phyloP scores from a whole-genome alignment of 2,797 vertebrate genomes.

The Myotis pilosus region DNA sequence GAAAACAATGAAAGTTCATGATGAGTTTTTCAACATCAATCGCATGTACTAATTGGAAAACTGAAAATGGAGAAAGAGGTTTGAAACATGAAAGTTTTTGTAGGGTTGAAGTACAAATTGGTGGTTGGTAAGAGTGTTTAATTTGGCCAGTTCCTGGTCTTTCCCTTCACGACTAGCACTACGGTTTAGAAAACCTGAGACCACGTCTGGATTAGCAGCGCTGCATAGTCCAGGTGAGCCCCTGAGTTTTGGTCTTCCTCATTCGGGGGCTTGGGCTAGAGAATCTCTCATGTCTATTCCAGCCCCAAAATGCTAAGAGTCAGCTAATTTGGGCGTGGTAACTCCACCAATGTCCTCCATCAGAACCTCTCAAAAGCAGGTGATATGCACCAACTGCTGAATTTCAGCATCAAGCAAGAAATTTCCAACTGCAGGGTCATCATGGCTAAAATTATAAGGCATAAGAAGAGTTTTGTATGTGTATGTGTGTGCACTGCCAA shows the following conservation, averaged over 20 bases:
- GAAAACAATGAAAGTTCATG: neutral
- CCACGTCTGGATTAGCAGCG: neutral
- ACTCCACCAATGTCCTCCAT: neutral
- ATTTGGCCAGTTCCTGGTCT: neutral
- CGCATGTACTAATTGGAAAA: neutral
- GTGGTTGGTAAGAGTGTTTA: neutral
- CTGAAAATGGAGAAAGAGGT: neutral
- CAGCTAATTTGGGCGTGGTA: neutral
- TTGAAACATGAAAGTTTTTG: neutral
- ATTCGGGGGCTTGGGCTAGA: neutral
- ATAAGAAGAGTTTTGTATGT: neutral
- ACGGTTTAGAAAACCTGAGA: neutral
- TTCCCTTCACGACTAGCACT: neutral
- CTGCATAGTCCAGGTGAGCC: rapidly evolving
- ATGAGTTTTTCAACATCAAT: neutral
- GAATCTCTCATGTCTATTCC: neutral
- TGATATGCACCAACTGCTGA: neutral
- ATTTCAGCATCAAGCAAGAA: slow-evolving; percentile 27
- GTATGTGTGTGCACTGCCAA: neutral
- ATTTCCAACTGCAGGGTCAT: neutral
- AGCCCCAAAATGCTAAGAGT: neutral
- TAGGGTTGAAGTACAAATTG: neutral
- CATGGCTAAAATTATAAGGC: neutral
- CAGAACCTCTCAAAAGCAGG: neutral
- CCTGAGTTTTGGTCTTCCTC: neutral